phyloP scores from a whole-genome alignment of 1,140 invertebrate species.

The Oreohelix idahoensis region DNA sequence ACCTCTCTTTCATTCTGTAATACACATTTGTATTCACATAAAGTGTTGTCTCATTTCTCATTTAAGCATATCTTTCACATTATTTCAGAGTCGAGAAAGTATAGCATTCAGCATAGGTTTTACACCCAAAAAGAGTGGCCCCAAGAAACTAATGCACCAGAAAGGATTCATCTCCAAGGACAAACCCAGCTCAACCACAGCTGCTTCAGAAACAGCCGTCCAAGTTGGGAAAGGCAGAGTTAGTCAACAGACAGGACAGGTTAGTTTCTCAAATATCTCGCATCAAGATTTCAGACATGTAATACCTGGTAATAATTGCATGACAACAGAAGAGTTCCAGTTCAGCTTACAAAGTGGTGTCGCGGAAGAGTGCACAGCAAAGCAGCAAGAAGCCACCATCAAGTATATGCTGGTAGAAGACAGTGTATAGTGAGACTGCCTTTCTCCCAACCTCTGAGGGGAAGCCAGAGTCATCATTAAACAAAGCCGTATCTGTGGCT shows the following conservation, averaged over 20 bases:
- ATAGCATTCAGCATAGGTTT: conserved; percentile 30
- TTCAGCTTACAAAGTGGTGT: not conserved
- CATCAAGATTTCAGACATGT: not conserved
- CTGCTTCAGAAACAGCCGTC: not conserved
- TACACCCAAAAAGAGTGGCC: conserved; percentile 14
- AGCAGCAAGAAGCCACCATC: not conserved
- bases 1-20: too few species aligned
- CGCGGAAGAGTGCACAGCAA: too few species aligned
- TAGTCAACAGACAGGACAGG: not conserved
- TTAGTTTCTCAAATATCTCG: not conserved
- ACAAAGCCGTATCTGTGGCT: not conserved
- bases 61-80: not conserved
- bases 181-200: not conserved
- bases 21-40: too few species aligned
- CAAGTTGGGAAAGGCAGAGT: not conserved
- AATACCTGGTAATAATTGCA: not conserved
- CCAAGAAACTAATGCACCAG: not conserved
- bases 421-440: not conserved
- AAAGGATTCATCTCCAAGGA: not conserved
- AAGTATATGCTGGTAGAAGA: not conserved
- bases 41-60: too few species aligned
- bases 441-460: not conserved
- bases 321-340: not conserved
- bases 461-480: not conserved
- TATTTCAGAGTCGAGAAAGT: conserved; percentile 8